Percentiles rank a stretch among this genome's conserved stretches.
phyloP scores from a whole-genome alignment of 2,888 invertebrate genomes.

The Fragum whitleyi region DNA sequence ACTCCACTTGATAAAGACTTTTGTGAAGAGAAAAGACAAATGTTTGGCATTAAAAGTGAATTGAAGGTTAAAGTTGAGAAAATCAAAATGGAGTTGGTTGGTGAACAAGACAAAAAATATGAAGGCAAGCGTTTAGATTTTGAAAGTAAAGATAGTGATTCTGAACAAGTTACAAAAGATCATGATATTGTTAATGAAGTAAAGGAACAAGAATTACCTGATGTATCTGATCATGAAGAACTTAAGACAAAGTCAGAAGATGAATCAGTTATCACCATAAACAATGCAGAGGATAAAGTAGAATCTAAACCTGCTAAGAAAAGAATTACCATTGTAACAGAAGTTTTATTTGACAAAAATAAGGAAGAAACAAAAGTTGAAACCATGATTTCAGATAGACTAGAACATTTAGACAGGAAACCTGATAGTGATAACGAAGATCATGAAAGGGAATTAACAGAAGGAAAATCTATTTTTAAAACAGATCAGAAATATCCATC shows the following conservation, averaged over 20 bases:
- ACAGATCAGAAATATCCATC: neutral
- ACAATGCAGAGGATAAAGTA: neutral
- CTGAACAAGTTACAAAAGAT: neutral
- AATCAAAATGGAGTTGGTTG: neutral
- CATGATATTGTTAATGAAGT: neutral
- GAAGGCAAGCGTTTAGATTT: neutral
- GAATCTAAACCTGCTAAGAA: conserved; percentile 9
- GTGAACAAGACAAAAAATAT: neutral
- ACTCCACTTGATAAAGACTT: neutral
- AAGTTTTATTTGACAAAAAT: conserved; percentile 13
- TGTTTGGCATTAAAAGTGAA: neutral
- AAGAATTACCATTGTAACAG: conserved; percentile 21
- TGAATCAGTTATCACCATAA: neutral
- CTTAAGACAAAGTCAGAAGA: neutral
- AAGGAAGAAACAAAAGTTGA: neutral
- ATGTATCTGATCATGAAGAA: neutral
- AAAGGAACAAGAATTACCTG: neutral
- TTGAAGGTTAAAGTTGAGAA: neutral
- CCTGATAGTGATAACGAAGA: neutral
- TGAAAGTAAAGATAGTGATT: neutral
- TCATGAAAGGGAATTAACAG: neutral
- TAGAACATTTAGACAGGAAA: neutral
- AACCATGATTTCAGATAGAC: neutral
- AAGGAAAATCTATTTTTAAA: neutral
- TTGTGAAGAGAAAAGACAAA: neutral